Conservation (phyloP, 2,113 vertebrate species). For the Lota lota region DNA sequence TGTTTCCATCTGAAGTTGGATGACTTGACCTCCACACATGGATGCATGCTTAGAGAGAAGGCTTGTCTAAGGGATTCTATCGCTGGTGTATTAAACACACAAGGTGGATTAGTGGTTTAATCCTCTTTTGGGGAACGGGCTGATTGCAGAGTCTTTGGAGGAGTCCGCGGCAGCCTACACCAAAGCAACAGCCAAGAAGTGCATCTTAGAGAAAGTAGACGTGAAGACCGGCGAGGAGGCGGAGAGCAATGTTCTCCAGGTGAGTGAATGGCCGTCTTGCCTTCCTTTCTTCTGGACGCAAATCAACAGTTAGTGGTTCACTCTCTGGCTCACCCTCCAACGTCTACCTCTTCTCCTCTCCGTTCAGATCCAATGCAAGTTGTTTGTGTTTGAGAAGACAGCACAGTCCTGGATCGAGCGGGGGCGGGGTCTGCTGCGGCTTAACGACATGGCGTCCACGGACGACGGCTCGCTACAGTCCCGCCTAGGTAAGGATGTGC, state of each 20-base stretch:
- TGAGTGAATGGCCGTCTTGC: slow-evolving; percentile 36
- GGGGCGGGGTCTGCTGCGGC: slow-evolving; percentile 91
- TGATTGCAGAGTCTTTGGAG: slow-evolving; percentile 85
- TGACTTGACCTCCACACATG: too few species aligned
- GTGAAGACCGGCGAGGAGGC: slow-evolving; percentile 97
- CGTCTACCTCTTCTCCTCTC: neutral
- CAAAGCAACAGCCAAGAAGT: slow-evolving; percentile 95
- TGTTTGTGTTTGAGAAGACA: slow-evolving; percentile 96
- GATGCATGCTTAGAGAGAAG: too few species aligned
- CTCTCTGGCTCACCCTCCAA: neutral
- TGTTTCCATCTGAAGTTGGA: too few species aligned
- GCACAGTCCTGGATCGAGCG: slow-evolving; percentile 98
- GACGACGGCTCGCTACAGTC: slow-evolving; percentile 93
- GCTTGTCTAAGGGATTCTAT: too few species aligned
- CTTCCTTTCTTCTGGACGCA: neutral
- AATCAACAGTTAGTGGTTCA: neutral
- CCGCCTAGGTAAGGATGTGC: slow-evolving; percentile 80
- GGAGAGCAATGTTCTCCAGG: slow-evolving; percentile 97
- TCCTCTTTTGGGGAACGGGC: neutral
- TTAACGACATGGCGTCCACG: slow-evolving; percentile 96
- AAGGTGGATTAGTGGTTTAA: neutral
- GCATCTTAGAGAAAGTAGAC: slow-evolving; percentile 94
- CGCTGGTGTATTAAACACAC: too few species aligned
- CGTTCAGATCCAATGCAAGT: slow-evolving; percentile 93
- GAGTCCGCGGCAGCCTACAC: slow-evolving; percentile 98